A percentile compares a stretch with the other conserved stretches of the same genome.
phyloP scores from a whole-genome alignment of 2,113 vertebrate species.

The Platanista minor region DNA sequence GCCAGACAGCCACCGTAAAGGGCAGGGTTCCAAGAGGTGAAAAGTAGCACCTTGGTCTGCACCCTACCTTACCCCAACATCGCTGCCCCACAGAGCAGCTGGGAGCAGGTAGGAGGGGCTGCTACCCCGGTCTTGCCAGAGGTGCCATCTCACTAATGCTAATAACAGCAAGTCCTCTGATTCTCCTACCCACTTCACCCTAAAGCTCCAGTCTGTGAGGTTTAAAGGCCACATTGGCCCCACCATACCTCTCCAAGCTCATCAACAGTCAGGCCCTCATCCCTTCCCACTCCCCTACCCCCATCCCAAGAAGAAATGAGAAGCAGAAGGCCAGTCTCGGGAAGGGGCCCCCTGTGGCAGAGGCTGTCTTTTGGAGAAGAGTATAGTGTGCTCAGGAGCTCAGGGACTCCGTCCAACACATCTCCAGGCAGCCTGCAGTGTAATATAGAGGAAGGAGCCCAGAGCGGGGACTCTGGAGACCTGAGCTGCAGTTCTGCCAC shows the following conservation, averaged over 20 bases:
- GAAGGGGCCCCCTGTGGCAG: neutral
- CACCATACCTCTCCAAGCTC: neutral
- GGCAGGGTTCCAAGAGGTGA: neutral
- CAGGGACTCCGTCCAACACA: neutral
- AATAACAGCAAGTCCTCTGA: neutral
- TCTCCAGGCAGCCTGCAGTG: neutral
- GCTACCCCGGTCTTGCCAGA: neutral
- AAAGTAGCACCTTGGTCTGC: neutral
- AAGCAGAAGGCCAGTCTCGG: neutral
- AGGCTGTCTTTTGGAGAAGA: neutral
- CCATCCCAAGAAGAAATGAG: neutral
- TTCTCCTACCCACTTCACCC: neutral
- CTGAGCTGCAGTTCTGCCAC: neutral
- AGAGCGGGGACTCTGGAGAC: neutral
- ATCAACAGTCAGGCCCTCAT: neutral
- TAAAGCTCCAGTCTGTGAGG: neutral
- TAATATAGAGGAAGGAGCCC: neutral
- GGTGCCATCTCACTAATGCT: neutral
- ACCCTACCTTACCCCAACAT: neutral
- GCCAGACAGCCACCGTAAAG: neutral
- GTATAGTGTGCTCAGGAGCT: neutral
- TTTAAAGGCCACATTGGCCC: neutral
- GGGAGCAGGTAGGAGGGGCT: neutral
- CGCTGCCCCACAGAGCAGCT: neutral
- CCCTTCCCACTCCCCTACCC: neutral